Evolutionary conservation across 2,797 vertebrate species (phyloP), one percentile per base, ranked within the genome.

Genomic region (Oreochromis grahami): DNA sequence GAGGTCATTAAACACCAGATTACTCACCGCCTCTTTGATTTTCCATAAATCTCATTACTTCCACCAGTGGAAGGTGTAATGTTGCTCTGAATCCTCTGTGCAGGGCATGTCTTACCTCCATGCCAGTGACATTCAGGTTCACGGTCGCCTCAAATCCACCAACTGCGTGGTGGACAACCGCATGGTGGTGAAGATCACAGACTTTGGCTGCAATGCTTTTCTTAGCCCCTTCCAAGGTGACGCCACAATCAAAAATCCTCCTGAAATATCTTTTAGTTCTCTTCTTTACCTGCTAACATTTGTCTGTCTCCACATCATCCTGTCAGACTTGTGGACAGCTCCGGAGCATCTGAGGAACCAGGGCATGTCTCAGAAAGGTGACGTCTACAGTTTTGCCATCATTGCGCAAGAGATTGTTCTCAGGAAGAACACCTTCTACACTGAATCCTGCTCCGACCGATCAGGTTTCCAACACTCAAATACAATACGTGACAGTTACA

Each of bases 51-150:
- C 8, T 53, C 52, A 4, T 45, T 14, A 41, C n/a, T 11, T 80
- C 14, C 41, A 6, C 8, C 12, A 45, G 5, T 21, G 74, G 19
- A 48, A 38, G 11, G 26, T 48, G 12, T 43, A 19, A 21, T 50
- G 48, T 29, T 36, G 21, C 21, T 41, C 34, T 85, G 34, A 5
- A 36, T 84, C 51, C 41, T 83, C n/a, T 34, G 51, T 89, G 45
- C 89, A 99, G 98, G 98, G 98, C 7, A 99, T 99, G 98, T 99
- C 98, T 8, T 99, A 99, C 70, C 96, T 99, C 51, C 98, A 99
- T 65, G 93, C 97, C 87, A 99, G 97, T 89, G 97, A 98, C 91
- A 97, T 98, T 17, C 98, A 98, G 91, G 97, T 99, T 48, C 98
- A 99, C 1, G 98, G 98, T 5, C 97, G 97, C 77, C 97, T 99